Evolutionary conservation across 2,113 vertebrate genomes (phyloP), one percentile per base, ranked within the genome.

Genomic region (Gila orcuttii): DNA sequence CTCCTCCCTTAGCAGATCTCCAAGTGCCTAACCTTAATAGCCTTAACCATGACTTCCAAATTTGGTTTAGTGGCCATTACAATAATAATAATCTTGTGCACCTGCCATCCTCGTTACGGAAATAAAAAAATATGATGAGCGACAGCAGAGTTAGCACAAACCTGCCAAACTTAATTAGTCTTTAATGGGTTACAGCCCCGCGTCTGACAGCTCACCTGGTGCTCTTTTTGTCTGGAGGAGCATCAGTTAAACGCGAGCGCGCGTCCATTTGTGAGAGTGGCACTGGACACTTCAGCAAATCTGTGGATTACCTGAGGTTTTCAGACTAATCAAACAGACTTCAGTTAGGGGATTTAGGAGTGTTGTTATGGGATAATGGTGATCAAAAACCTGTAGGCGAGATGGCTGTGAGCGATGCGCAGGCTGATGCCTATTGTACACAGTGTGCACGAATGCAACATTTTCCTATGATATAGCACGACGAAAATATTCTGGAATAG

Each of bases 321-420:
- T 95, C 96, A 95, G 93, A 96, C 94, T 96, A 97, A 98, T 98
- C 97, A 98, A 98, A 96, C 96, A 96, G 95, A 96, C 96, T 93
- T 94, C 97, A 97, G 96, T 93, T 96, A 81, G 94, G 96, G 96
- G 96, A n/a, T 97, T 96, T 95, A 94, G 92, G 91, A 91, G 94
- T 93, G 92, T 94, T 94, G 94, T 90, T 94, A 92, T 94, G 91
- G 94, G 93, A 94, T 95, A 95, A 96, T 96, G 96, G 39, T 47
- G 59, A 96, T 96, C 95, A 95, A 91, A 68, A 94, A 94, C 93
- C 92, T 92, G 92, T 89, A 93, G 91, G 92, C 23, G 89, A 95
- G 93, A 94, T 90, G 92, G 92, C 83, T 91, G 92, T 90, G 93
- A 90, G 93, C 93, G 95, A 93, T 95, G 94, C 93, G 93, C 95